These are phyloP conservation scores for Hirudinaria manillensis DNA, from an alignment of 2,888 invertebrate genomes.

Conservation along the genomic window DNA sequence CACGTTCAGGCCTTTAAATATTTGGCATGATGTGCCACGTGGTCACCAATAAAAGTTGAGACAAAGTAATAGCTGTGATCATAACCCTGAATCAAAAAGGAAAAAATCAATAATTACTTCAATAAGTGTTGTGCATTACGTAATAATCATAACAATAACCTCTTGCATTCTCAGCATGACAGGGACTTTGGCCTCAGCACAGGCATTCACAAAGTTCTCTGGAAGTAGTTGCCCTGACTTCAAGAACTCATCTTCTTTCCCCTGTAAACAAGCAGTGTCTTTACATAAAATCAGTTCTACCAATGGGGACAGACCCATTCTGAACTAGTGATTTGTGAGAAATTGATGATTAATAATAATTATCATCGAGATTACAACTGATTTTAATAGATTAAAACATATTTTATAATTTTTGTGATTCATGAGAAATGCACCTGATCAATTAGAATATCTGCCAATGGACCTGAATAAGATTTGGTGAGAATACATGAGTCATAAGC, in stretches of 20 bases:
- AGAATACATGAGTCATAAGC: conserved; percentile 84
- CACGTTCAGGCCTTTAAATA: conserved; percentile 56
- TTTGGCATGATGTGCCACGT: conserved; percentile 80
- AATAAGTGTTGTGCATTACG: not conserved
- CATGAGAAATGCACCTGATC: conserved; percentile 69
- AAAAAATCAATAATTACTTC: too few relatives aligned
- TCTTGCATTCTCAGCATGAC: conserved; percentile 50
- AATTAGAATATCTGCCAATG: conserved; percentile 73
- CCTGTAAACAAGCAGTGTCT: conserved; percentile 62
- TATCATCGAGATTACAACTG: too few relatives aligned
- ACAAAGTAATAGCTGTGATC: conserved; percentile 94
- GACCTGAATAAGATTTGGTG: conserved; percentile 74
- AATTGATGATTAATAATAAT: too few relatives aligned
- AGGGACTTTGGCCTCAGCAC: conserved; percentile 65
- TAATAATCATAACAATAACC: conserved; percentile 41
- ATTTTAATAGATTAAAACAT: not conserved
- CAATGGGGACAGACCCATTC: too few relatives aligned
- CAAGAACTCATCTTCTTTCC: conserved; percentile 74
- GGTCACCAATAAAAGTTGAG: conserved; percentile 82
- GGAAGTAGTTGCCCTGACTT: conserved; percentile 72
- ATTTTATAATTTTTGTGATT: not conserved
- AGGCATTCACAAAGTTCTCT: conserved; percentile 72
- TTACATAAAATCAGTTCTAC: too few relatives aligned
- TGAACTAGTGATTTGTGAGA: too few relatives aligned
- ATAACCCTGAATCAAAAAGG: conserved; percentile 62